Evolutionary conservation across 53 echinoderm and acorn worm genomes (phyloP).

Genomic region (Hippasteria phrygiana): DNA sequence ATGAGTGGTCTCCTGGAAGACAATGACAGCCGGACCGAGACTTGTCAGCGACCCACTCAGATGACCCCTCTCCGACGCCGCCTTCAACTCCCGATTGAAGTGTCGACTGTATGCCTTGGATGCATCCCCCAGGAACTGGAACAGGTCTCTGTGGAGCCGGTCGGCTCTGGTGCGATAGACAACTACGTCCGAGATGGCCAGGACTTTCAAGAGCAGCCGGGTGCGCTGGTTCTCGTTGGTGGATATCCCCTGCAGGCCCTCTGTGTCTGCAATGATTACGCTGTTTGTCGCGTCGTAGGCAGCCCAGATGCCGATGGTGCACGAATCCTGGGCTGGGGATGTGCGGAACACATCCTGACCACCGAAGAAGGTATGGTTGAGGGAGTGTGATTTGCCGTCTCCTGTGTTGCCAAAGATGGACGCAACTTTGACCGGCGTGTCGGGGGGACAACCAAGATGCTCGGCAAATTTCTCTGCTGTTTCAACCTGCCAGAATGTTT

Average conservation of each 20-base stretch:
- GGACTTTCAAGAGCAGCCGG: conserved; percentile 87
- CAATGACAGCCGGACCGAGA: conserved; percentile 92
- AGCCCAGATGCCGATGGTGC: conserved; percentile 96
- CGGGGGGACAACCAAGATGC: conserved; percentile 70
- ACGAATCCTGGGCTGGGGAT: conserved; percentile 89
- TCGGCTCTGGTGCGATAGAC: conserved; percentile 96
- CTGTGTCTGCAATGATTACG: conserved; percentile 86
- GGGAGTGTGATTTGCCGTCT: conserved; percentile 93
- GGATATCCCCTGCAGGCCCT: conserved; percentile 90
- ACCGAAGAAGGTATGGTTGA: conserved; percentile 94
- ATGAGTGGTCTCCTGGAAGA: conserved; percentile 94
- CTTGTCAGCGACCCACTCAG: conserved; percentile 78
- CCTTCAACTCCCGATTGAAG: conserved; percentile 81
- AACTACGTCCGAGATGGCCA: conserved; percentile 95
- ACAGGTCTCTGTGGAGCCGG: conserved; percentile 88
- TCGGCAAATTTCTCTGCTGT: conserved; percentile 70
- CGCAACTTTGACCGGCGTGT: conserved; percentile 81
- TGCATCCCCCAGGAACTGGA: conserved; percentile 91
- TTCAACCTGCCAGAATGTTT: conserved; percentile 72
- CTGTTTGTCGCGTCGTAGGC: conserved; percentile 80
- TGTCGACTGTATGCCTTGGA: conserved; percentile 86
- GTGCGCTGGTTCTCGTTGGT: conserved; percentile 91
- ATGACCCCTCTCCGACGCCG: conserved; percentile 72
- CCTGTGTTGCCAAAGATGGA: conserved; percentile 99
- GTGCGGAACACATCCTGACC: conserved; percentile 89